Evolutionary conservation across 2,888 invertebrate genomes (phyloP), one percentile per base, ranked within the genome.

Genomic region (Antheraea assamensis): DNA sequence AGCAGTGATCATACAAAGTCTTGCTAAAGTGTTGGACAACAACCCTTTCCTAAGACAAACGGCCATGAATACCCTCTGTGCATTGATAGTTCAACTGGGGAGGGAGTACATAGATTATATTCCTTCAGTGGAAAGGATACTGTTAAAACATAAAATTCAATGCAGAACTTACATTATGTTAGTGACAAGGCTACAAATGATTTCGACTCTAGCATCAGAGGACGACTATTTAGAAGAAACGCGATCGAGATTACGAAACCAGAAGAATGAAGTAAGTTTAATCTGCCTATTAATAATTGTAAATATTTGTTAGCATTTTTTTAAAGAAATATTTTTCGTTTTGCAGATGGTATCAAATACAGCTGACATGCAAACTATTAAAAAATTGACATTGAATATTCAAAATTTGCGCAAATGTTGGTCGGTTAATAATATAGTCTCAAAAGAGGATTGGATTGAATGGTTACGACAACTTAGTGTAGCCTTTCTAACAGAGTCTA

Each of bases 401-500:
- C 95, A 96, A 13, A 98, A 97, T 87, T 93, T 99, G 55, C 97
- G 98, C 80, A 96, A 97, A 87, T 98, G 98, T 7, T 98, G 99
- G 98, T 97, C 97, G 10, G 97, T 98, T 0, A 97, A 97, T 17
- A 96, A 98, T 72, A 95, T 98, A 70, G 98, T 99, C 0, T 98
- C 99, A 2, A 99, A 99, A 90, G 99, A 99, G 78, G 99, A 99
- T 89, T 99, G 99, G 99, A 94, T 98, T 72, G 99, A 99, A 88
- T 99, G 99, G 99, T 90, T 99, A 74, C 95, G 98, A 73, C 96
- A 98, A 74, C 93, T 99, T 42, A 98, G 98, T 75, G 97, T 98
- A 75, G 98, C 98, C 74, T 95, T 99, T 72, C 95, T 99, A 13
- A 98, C 98, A 81, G 98, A 99, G 87, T 99, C 99, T 0, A 98